Conservation (phyloP, 2,888 invertebrate genomes). For the Stenurella melanura region DNA sequence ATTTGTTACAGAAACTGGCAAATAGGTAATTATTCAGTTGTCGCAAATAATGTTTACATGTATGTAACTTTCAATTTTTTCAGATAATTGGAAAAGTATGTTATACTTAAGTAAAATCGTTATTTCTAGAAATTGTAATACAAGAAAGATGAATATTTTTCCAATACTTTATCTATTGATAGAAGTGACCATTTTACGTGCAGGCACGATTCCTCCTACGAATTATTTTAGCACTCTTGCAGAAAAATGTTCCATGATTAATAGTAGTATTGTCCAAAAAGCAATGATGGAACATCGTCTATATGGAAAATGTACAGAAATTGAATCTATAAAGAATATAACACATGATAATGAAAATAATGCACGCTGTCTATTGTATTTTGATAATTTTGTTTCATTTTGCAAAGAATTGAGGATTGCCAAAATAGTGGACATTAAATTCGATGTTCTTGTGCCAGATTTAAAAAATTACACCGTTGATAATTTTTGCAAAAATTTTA, state of each 20-base stretch:
- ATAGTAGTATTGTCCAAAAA: not conserved
- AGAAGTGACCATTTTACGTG: not conserved
- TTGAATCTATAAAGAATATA: slow-evolving; percentile 41
- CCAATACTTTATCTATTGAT: slow-evolving; percentile 11
- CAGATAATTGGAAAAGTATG: slow-evolving; percentile 7
- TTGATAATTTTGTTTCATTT: slow-evolving; percentile 55
- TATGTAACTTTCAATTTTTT: not conserved
- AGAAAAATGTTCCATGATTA: not conserved
- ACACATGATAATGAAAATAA: slow-evolving; percentile 42
- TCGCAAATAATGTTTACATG: not conserved
- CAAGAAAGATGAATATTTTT: slow-evolving; percentile 32
- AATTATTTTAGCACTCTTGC: slow-evolving; percentile 21
- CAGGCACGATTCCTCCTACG: not conserved
- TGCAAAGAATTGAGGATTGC: slow-evolving; percentile 44
- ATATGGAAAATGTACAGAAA: slow-evolving; percentile 53
- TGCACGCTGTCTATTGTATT: slow-evolving; percentile 59
- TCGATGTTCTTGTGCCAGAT: not conserved
- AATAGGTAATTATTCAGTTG: not conserved
- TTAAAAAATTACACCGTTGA: slow-evolving; percentile 18
- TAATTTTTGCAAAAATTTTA: slow-evolving; percentile 41
- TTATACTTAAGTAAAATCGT: not conserved
- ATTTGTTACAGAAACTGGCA: not conserved
- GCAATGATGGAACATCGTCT: slow-evolving; percentile 36
- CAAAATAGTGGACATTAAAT: not conserved
- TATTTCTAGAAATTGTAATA: not conserved